Conservation (phyloP, 1,140 invertebrate species). For the Pectinophora gossypiella region DNA sequence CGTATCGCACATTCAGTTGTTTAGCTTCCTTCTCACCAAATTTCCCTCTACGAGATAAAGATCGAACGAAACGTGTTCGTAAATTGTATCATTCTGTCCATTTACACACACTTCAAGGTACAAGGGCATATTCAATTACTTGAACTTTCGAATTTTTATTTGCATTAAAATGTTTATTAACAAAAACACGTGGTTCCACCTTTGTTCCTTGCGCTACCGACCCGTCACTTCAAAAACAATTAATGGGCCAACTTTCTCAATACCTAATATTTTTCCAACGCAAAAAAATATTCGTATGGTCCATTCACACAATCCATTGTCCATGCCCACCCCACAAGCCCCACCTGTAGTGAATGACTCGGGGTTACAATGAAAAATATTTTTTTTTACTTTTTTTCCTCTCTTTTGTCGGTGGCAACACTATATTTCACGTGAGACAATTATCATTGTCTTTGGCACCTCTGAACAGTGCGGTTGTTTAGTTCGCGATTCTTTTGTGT, state of each 20-base stretch:
- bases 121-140: background rate
- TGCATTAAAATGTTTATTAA: background rate
- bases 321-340: conserved; percentile 45
- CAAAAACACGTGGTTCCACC: background rate
- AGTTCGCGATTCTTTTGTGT: conserved; percentile 45
- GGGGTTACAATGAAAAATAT: conserved; percentile 61
- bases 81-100: background rate
- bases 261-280: conserved; percentile 32
- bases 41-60: too few species aligned
- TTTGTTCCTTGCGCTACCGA: background rate
- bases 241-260: conserved; percentile 36
- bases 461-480: conserved; percentile 51
- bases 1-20: too few species aligned
- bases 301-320: conserved; percentile 66
- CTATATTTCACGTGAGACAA: conserved; percentile 72
- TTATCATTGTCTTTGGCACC: conserved; percentile 73
- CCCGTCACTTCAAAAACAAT: conserved; percentile 37
- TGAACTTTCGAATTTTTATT: background rate
- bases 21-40: too few species aligned
- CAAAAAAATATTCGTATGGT: conserved; percentile 53
- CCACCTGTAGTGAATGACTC: conserved; percentile 67
- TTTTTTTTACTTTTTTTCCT: conserved; percentile 36
- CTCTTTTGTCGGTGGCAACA: conserved; percentile 67
- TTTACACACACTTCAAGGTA: background rate
- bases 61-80: too few species aligned